A percentile compares a stretch with the other conserved stretches of the same genome.
These are phyloP conservation scores for Trichogramma dendrolimi DNA, from an alignment of 2,888 invertebrate species.

Conservation along the genomic window DNA sequence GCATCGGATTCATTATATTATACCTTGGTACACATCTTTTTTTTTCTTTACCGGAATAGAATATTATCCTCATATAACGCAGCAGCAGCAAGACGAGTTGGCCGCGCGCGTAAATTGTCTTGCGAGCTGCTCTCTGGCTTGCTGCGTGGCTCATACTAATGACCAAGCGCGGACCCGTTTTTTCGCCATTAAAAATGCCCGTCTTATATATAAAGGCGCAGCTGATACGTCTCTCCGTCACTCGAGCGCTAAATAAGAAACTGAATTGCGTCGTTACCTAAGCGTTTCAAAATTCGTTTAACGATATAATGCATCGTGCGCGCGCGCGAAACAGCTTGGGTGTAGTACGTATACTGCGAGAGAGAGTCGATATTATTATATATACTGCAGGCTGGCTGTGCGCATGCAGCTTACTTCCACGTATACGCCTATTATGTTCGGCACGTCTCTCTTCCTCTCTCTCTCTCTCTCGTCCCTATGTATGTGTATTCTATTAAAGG, in stretches of 20 bases:
- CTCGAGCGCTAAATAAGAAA: conserved; percentile 12
- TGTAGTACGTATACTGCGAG: background rate
- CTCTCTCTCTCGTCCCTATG: too few species aligned
- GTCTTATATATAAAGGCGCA: conserved; percentile 3
- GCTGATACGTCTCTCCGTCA: background rate
- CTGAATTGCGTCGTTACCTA: conserved; percentile 3
- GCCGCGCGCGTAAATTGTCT: too few species aligned
- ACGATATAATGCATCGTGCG: background rate
- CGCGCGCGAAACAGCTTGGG: background rate
- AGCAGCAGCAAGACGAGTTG: background rate
- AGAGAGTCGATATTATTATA: too few species aligned
- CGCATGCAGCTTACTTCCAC: too few species aligned
- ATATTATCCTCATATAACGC: conserved; percentile 11
- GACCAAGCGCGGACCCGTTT: conserved; percentile 3
- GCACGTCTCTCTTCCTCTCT: too few species aligned
- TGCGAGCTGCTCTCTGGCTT: too few species aligned
- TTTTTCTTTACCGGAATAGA: background rate
- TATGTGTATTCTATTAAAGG: too few species aligned
- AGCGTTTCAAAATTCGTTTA: background rate
- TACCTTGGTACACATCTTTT: too few species aligned
- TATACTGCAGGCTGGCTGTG: too few species aligned
- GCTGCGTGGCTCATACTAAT: conserved; percentile 11
- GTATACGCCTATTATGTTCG: too few species aligned
- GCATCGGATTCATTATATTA: too few species aligned
- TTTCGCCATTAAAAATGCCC: too few species aligned